Percentiles rank a stretch among this genome's conserved stretches.
These are phyloP conservation scores for Cryptotis parvus DNA, from an alignment of 2,113 vertebrate genomes.

Conservation along the genomic window DNA sequence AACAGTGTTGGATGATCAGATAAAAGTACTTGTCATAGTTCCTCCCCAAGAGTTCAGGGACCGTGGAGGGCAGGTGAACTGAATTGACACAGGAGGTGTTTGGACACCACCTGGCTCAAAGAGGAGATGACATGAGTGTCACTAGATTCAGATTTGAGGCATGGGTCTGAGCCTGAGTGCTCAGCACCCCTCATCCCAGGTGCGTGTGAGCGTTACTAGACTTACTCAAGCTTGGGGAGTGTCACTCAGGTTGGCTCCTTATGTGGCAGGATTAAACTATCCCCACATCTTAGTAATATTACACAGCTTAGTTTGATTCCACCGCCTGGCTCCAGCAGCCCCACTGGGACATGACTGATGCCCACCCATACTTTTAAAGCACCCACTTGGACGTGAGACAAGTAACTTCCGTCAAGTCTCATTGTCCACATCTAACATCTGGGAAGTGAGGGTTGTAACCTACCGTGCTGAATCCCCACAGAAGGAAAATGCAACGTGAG, in stretches of 20 bases:
- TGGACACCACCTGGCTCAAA: rapidly evolving
- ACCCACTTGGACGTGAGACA: background rate
- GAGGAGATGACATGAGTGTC: background rate
- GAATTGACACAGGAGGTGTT: too few relatives aligned
- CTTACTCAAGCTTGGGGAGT: background rate
- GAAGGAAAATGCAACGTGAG: background rate
- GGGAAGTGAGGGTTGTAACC: background rate
- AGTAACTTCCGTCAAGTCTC: background rate
- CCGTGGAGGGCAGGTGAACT: background rate
- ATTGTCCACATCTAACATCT: background rate
- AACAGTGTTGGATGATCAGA: background rate
- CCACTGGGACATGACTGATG: background rate
- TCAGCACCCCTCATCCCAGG: background rate
- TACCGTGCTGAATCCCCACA: too few relatives aligned
- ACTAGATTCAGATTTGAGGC: too few relatives aligned
- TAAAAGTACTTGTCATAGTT: background rate
- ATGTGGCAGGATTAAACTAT: background rate
- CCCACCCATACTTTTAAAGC: background rate
- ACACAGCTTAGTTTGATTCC: background rate
- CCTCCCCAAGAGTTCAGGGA: background rate
- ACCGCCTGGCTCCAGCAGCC: background rate
- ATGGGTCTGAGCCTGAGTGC: too few relatives aligned
- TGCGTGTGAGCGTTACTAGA: background rate
- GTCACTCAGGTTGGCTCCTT: background rate
- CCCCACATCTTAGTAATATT: background rate